A percentile compares a stretch with the other conserved stretches of the same genome.
These are phyloP conservation scores for Ficedula albicollis DNA, from an alignment of 2,797 vertebrate genomes.

Conservation along the genomic window DNA sequence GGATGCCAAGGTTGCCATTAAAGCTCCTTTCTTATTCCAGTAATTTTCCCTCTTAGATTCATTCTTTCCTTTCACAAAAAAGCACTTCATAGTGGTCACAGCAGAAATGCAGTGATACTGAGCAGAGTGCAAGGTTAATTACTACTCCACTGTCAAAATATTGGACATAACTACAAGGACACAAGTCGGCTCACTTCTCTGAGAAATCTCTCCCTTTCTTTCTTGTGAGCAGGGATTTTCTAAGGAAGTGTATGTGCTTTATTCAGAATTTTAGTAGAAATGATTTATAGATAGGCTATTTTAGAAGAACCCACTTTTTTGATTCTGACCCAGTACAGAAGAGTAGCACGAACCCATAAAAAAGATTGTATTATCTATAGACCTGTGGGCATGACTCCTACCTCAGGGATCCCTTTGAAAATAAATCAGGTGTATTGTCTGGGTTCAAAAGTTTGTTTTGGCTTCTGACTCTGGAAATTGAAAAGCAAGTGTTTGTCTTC, in stretches of 20 bases:
- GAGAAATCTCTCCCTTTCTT: background rate
- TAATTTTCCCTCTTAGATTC: constrained; percentile 76
- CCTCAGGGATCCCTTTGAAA: background rate
- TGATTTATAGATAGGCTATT: background rate
- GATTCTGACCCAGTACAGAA: background rate
- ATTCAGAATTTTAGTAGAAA: constrained; percentile 8
- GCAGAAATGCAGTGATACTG: constrained; percentile 43
- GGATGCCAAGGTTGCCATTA: constrained; percentile 80
- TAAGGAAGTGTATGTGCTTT: background rate
- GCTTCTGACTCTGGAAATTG: background rate
- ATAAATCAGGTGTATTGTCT: background rate
- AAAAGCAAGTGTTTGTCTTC: background rate
- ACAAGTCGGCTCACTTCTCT: background rate
- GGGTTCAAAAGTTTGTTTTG: background rate
- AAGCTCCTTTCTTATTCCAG: constrained; percentile 75
- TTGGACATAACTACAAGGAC: constrained; percentile 56
- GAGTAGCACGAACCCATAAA: background rate
- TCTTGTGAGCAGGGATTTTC: background rate
- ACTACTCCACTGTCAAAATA: constrained; percentile 66
- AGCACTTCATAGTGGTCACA: constrained; percentile 65
- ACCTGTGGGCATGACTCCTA: background rate
- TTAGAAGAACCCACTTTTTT: background rate
- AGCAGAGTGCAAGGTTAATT: constrained; percentile 67
- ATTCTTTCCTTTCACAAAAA: constrained; percentile 67
- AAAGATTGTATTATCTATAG: background rate